Base-by-base conservation (phyloP, 2,888 invertebrate species). In the Phlogophora meticulosa region DNA sequence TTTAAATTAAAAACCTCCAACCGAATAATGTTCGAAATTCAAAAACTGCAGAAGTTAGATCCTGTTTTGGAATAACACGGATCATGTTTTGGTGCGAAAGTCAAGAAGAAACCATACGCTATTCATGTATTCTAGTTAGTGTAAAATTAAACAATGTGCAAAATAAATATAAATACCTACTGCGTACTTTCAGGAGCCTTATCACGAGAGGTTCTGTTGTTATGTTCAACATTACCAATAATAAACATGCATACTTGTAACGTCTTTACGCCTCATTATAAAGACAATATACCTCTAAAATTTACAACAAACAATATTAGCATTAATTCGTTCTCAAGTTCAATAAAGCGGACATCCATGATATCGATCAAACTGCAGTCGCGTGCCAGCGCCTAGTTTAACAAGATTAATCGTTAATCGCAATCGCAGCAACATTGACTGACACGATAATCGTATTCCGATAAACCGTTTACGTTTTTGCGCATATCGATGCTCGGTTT, bases 321-420 rank as follows among this genome's bases (percentile, higher is more conserved):
- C 28, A 11, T 34, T 15, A 7, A 3, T 46, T 40, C 32, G 17
- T 1, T 36, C 15, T 34, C 15, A 56, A 67, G 75, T 72, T 71
- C 64, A 69, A 78, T 76, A 71, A 74, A 71, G 10, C 58, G 63
- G 67, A 70, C 79, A 79, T 79, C n/a, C 72, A 43, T 24, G 65
- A 57, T 92, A 94, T 93, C 85, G 93, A 94, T 83, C 91, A 91
- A 92, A 92, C 91, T 83, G 78, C 81, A 83, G 82, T 93, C 78
- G 91, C 93, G 93, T 93, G 93, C 78, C 71, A 40, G 55, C 64
- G 70, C 79, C 75, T 76, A 74, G 77, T 83, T 86, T 85, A 89
- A 88, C 87, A 76, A 82, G 87, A 90, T 90, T 88, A 89, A 88
- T 86, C 85, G 85, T 80, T 85, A 78, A 72, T 78, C 62, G 59